Base-by-base conservation (phyloP, 1,140 invertebrate species). In the Penaeus indicus region DNA sequence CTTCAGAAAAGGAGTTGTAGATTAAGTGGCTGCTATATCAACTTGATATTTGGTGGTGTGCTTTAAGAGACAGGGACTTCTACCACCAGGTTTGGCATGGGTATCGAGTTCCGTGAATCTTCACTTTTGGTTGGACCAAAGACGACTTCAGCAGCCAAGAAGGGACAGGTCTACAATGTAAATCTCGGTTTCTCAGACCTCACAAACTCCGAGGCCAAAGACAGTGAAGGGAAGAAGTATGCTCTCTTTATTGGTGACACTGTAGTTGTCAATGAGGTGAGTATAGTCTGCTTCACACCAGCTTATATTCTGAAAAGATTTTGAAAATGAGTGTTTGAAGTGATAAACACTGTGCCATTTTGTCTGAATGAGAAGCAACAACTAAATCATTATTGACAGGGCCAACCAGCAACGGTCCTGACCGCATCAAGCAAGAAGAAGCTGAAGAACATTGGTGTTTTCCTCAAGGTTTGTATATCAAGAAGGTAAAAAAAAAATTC, bases 171-270 rank as follows among this genome's bases (percentile, higher is more conserved):
- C 0, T 99, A 99, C 92, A 99, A 99, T 93, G 94, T 99, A 18
- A 98, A 97, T 92, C 95, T 99, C 91, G 99, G 99, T 69, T 95
- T 99, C 61, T 95, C 97, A n/a, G 97, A 96, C 92, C 94, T 99
- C 61, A 93, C 93, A 25, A 99, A 99, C 93, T 94, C 95, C 90
- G 95, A 96, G 61, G 96, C 97, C 1, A 95, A 95, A 47, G 97
- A 99, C 67, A 96, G 97, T 91, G 95, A 96, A 92, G 96, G 96
- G 87, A 99, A 99, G 95, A 95, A 94, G 8, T 99, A 99, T 93
- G 98, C 98, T 2, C 93, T 99, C 0, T 99, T 99, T 92, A 95
- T 99, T 91, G 98, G 98, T 25, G 99, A 99, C 93, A 99, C 98
- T 27, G 97, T 99, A 54, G 92, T 98, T 87, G 97, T 99, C 1